Percentiles rank a stretch among this genome's conserved stretches.
These are phyloP conservation scores for Glyphotaelius pellucidus DNA, from an alignment of 2,888 invertebrate genomes.

Conservation along the genomic window DNA sequence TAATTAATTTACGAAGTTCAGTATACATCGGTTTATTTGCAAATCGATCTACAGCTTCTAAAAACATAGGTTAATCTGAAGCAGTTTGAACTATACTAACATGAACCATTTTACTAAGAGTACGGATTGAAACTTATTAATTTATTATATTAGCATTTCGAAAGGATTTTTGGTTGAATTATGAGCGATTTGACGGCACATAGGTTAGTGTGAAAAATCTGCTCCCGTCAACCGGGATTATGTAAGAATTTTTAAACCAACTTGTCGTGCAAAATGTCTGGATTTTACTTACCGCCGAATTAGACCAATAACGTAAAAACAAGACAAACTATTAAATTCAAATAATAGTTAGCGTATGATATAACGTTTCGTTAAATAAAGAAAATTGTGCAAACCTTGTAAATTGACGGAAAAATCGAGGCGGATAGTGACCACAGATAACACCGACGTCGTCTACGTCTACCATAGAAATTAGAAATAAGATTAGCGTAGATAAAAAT, in stretches of 20 bases:
- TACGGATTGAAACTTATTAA: background rate
- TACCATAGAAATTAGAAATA: constrained; percentile 18
- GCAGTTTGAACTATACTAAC: background rate
- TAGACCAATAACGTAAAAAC: background rate
- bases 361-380: background rate
- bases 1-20: background rate
- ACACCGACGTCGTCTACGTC: background rate
- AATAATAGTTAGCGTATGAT: background rate
- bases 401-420: constrained; percentile 44
- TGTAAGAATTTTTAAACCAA: constrained; percentile 39
- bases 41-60: background rate
- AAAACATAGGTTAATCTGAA: background rate
- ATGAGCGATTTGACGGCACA: background rate
- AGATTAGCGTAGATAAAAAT: background rate
- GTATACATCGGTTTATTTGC: background rate
- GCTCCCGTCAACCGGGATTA: constrained; percentile 46
- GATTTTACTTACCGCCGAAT: background rate
- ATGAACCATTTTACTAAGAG: background rate
- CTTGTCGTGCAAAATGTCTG: background rate
- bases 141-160: background rate
- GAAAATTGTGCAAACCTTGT: constrained; percentile 30
- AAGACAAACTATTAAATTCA: background rate
- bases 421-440: constrained; percentile 41
- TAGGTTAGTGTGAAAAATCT: background rate
- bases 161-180: background rate